phyloP scores from a whole-genome alignment of 1,140 invertebrate genomes.

The Nebria ingens region DNA sequence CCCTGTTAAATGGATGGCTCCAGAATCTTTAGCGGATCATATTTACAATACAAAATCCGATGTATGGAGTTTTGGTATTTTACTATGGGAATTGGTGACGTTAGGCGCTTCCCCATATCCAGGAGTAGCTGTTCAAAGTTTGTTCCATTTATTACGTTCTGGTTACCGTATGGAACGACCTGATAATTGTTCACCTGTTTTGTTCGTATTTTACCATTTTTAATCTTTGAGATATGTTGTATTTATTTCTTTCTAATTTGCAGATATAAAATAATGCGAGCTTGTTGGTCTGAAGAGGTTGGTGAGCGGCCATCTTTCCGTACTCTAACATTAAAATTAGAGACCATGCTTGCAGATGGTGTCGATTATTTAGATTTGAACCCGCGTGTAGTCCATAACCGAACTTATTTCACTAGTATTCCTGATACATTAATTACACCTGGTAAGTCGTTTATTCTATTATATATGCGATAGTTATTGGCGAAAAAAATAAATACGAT shows the following conservation, averaged over 20 bases:
- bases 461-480: neutral
- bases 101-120: slow-evolving; percentile 71
- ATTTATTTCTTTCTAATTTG: slow-evolving; percentile 21
- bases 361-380: slow-evolving; percentile 60
- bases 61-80: slow-evolving; percentile 83
- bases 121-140: slow-evolving; percentile 63
- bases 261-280: slow-evolving; percentile 66
- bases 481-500: slow-evolving; percentile 5
- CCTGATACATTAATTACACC: slow-evolving; percentile 18
- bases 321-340: slow-evolving; percentile 51
- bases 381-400: slow-evolving; percentile 47
- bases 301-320: slow-evolving; percentile 66
- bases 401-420: slow-evolving; percentile 42
- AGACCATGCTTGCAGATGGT: slow-evolving; percentile 57
- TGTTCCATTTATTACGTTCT: slow-evolving; percentile 63
- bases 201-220: slow-evolving; percentile 60
- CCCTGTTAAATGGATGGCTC: slow-evolving; percentile 82
- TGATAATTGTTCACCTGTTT: slow-evolving; percentile 64
- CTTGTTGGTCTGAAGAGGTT: slow-evolving; percentile 69
- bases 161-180: slow-evolving; percentile 78
- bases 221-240: slow-evolving; percentile 4
- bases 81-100: slow-evolving; percentile 84
- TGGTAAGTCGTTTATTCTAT: slow-evolving; percentile 17
- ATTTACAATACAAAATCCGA: slow-evolving; percentile 83
- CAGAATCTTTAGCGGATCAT: slow-evolving; percentile 76